phyloP scores from a whole-genome alignment of 2,113 vertebrate species.

The Thamnaconus septentrionalis region DNA sequence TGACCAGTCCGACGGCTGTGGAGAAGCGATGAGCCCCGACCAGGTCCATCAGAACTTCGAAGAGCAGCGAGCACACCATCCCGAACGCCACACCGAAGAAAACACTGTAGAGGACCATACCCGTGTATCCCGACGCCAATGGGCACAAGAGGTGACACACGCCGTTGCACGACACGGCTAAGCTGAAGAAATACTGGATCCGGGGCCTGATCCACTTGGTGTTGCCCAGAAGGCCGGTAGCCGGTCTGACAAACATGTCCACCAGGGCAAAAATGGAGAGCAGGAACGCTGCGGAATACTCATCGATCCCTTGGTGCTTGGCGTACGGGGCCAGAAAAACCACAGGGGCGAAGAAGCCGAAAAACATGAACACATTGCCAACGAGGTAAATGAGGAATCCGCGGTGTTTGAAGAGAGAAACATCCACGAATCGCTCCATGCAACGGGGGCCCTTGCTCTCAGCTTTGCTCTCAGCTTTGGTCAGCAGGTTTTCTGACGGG shows the following conservation, averaged over 20 bases:
- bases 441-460: constrained; percentile 52
- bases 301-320: constrained; percentile 77
- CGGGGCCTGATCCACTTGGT: constrained; percentile 76
- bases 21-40: constrained; percentile 79
- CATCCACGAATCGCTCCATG: constrained; percentile 71
- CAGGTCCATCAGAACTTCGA: constrained; percentile 82
- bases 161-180: constrained; percentile 75
- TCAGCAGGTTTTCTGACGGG: neutral
- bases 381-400: constrained; percentile 84
- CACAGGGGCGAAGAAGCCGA: constrained; percentile 82
- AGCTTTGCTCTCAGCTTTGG: constrained; percentile 20
- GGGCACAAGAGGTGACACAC: constrained; percentile 82
- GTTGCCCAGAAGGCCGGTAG: constrained; percentile 77
- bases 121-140: constrained; percentile 64
- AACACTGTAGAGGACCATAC: constrained; percentile 69
- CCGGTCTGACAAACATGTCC: constrained; percentile 78
- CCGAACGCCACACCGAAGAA: constrained; percentile 80
- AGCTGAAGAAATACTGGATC: constrained; percentile 83
- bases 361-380: constrained; percentile 82
- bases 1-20: constrained; percentile 80
- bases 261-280: constrained; percentile 78
- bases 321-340: constrained; percentile 84
- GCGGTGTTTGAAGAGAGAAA: constrained; percentile 84
- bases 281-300: constrained; percentile 80
- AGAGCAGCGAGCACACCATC: constrained; percentile 81